phyloP scores from a whole-genome alignment of 1,140 invertebrate genomes.

The Orius insidiosus region DNA sequence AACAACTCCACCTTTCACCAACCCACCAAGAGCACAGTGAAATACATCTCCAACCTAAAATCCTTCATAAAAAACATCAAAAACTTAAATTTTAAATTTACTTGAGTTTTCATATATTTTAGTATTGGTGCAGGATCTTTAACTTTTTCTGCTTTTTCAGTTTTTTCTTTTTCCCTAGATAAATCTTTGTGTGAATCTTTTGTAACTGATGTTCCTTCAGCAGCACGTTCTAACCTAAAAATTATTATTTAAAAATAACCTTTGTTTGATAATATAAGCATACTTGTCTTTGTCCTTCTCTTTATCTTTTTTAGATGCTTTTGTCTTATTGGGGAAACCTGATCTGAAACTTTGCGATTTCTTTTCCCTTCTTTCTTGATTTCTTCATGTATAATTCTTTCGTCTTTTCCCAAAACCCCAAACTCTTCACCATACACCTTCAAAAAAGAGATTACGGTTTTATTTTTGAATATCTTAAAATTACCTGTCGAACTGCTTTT shows the following conservation, averaged over 20 bases:
- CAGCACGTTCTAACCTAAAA: background rate
- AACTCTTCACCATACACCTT: conserved; percentile 74
- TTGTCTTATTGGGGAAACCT: conserved; percentile 52
- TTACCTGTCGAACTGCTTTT: conserved; percentile 68
- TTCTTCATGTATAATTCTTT: conserved; percentile 15
- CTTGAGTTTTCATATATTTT: conserved; percentile 74
- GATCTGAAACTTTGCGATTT: conserved; percentile 55
- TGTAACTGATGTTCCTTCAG: conserved; percentile 23
- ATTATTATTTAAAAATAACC: too few relatives aligned
- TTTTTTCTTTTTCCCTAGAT: conserved; percentile 1
- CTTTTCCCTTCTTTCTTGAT: conserved; percentile 31
- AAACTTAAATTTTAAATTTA: conserved; percentile 24
- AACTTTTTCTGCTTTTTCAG: conserved; percentile 27
- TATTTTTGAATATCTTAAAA: background rate
- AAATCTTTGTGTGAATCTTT: conserved; percentile 24
- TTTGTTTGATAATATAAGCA: conserved; percentile 1
- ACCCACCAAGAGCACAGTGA: conserved; percentile 70
- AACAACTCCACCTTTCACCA: conserved; percentile 84
- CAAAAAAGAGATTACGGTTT: conserved; percentile 12
- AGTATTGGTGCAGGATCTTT: conserved; percentile 53
- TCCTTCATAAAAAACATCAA: background rate
- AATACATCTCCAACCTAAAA: conserved; percentile 62
- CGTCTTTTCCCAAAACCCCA: conserved; percentile 37
- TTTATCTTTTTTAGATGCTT: conserved; percentile 50
- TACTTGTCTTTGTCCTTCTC: conserved; percentile 41